phyloP scores from a whole-genome alignment of 2,888 invertebrate genomes.

The Geophilus truncorum region DNA sequence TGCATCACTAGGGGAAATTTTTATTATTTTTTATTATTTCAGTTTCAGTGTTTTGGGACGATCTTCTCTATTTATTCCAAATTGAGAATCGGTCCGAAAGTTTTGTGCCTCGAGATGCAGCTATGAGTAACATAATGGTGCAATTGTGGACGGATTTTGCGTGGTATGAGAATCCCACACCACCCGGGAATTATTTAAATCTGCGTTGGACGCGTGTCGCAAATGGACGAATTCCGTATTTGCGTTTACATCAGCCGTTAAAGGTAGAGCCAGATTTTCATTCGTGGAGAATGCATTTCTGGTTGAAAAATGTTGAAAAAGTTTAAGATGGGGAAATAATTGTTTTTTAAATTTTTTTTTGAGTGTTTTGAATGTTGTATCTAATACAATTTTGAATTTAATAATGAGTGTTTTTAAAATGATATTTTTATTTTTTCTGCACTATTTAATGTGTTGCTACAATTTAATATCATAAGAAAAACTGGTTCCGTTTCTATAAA shows the following conservation, averaged over 20 bases:
- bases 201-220: neutral
- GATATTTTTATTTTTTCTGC: too few species aligned
- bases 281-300: neutral
- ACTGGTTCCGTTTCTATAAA: too few species aligned
- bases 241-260: neutral
- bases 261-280: neutral
- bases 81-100: neutral
- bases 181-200: neutral
- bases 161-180: neutral
- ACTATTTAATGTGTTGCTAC: too few species aligned
- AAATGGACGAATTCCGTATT: neutral
- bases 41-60: neutral
- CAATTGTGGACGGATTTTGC: neutral
- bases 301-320: neutral
- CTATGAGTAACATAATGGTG: neutral
- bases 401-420: too few species aligned
- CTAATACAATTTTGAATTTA: too few species aligned
- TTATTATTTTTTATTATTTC: neutral
- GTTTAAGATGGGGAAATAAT: neutral
- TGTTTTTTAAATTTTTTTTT: neutral
- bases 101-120: neutral
- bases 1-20: too few species aligned
- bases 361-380: too few species aligned
- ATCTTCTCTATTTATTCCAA: neutral
- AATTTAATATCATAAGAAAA: too few species aligned